These are phyloP conservation scores for Catamblyrhynchus diadema DNA, from an alignment of 2,797 vertebrate genomes.

Conservation along the genomic window DNA sequence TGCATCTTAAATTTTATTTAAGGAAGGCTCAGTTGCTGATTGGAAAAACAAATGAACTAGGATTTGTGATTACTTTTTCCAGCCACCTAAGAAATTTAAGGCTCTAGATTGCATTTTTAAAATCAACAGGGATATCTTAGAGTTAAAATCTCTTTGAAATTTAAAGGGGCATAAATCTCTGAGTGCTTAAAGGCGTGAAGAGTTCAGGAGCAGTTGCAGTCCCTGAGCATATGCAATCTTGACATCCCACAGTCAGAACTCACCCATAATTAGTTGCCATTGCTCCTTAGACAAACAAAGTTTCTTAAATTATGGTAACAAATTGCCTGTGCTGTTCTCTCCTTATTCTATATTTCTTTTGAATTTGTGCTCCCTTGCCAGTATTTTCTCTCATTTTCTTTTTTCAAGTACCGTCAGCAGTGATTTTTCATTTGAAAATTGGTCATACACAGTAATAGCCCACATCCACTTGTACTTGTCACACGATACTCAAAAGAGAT, in stretches of 20 bases:
- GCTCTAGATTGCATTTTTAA: not conserved
- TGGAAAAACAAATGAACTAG: not conserved
- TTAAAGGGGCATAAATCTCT: not conserved
- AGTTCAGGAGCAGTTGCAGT: not conserved
- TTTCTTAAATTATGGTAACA: not conserved
- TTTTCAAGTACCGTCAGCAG: not conserved
- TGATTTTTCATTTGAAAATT: not conserved
- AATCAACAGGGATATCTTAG: not conserved
- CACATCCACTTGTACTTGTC: not conserved
- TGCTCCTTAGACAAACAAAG: not conserved
- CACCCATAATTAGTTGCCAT: not conserved
- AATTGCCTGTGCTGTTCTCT: not conserved
- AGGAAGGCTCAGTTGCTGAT: not conserved
- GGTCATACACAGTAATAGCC: not conserved
- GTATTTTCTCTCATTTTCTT: not conserved
- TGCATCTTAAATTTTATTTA: not conserved
- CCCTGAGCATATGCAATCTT: not conserved
- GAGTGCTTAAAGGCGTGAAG: not conserved
- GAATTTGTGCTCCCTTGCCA: not conserved
- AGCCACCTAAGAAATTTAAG: not conserved
- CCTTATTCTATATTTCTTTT: not conserved
- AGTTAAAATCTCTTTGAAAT: not conserved
- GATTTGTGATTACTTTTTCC: not conserved
- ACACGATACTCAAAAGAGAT: not conserved
- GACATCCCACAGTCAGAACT: not conserved